Percentiles rank a stretch among this genome's conserved stretches.
Conservation (phyloP, 2,797 vertebrate genomes). For the Nyctalus aviator region DNA sequence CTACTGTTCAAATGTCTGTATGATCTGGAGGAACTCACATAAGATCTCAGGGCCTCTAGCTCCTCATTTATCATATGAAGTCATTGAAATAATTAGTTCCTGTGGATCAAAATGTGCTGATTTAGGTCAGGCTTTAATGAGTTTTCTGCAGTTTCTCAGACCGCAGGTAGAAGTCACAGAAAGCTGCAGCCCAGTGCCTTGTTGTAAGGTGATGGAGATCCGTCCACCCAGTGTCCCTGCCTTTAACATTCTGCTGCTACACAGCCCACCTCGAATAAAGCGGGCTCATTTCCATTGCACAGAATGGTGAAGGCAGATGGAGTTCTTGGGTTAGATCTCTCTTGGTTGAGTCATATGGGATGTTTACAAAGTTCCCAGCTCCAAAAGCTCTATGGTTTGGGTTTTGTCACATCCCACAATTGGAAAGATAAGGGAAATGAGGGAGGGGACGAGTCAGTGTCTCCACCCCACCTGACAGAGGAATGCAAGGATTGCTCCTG, state of each 20-base stretch:
- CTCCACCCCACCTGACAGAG: neutral
- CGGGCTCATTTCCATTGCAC: fast-evolving
- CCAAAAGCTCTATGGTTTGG: neutral
- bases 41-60: neutral
- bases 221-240: fast-evolving
- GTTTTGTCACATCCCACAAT: neutral
- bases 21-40: neutral
- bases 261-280: neutral
- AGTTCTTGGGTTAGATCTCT: neutral
- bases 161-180: neutral
- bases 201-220: neutral
- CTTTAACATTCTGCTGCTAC: neutral
- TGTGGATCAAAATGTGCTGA: neutral
- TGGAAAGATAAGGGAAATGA: neutral
- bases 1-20: neutral
- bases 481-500: neutral
- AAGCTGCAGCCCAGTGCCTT: neutral
- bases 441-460: neutral
- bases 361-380: constrained; percentile 20
- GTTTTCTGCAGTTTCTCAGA: neutral
- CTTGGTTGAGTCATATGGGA: neutral
- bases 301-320: neutral
- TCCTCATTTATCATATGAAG: neutral
- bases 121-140: neutral
- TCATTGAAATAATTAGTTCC: neutral